These are phyloP conservation scores for Gobiocypris rarus DNA, from an alignment of 2,113 vertebrate species.

Conservation along the genomic window DNA sequence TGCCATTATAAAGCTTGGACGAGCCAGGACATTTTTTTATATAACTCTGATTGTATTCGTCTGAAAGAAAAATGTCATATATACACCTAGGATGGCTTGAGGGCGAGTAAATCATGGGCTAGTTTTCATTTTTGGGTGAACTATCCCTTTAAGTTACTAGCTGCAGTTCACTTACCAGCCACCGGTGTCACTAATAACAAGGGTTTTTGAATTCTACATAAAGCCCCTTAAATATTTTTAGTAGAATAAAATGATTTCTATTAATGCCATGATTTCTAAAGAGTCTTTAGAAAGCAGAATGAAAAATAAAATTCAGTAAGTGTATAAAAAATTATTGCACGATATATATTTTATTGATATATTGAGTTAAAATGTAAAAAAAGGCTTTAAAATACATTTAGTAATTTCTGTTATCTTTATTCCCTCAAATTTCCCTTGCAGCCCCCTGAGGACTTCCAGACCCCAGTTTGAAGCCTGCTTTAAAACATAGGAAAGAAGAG, in stretches of 20 bases:
- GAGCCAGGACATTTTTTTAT: too few relatives aligned
- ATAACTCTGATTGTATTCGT: too few relatives aligned
- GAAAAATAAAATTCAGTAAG: neutral
- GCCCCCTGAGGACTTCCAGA: neutral
- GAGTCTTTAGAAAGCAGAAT: neutral
- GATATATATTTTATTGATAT: neutral
- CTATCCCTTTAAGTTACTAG: too few relatives aligned
- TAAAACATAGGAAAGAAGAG: neutral
- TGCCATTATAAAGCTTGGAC: too few relatives aligned
- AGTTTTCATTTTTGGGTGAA: too few relatives aligned
- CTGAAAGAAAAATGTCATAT: too few relatives aligned
- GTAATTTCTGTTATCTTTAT: neutral
- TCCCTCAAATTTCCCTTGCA: neutral
- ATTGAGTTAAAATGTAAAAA: neutral
- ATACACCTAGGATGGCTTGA: too few relatives aligned
- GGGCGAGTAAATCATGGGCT: too few relatives aligned
- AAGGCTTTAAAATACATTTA: neutral
- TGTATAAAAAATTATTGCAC: neutral
- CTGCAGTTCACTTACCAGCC: too few relatives aligned
- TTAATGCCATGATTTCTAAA: neutral
- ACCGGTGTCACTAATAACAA: too few relatives aligned
- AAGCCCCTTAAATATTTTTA: neutral
- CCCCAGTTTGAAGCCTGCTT: conserved; percentile 5
- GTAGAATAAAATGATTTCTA: neutral
- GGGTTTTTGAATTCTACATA: too few relatives aligned